Evolutionary conservation across 2,113 vertebrate genomes (phyloP), one percentile per base, ranked within the genome.

Genomic region (Ceuthmochares aereus): DNA sequence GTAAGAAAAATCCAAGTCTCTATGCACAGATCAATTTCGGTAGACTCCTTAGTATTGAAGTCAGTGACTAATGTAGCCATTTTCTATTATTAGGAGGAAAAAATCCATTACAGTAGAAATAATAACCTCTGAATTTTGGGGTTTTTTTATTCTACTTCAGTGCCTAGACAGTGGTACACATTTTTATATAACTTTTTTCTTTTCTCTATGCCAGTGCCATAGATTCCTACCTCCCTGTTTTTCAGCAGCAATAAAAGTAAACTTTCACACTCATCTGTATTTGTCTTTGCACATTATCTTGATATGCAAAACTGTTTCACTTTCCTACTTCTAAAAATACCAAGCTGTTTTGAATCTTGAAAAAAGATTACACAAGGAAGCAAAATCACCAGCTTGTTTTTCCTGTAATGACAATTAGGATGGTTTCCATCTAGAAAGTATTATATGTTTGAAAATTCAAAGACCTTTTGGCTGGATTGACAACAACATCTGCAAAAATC

Each of bases 241-340:
- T 95, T 82, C 81, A 87, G 72, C 51, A 97, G 83, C 88, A 96
- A 86, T 93, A 95, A 79, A 97, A 97, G 81, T 93, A 86, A 95
- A 90, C 97, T 97, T 97, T 97, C 96, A 97, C 92, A 95, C 94
- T 88, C n/a, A 79, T 92, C 75, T 92, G 19, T 63, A 67, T 94
- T 97, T 96, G 97, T 97, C 95, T 93, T 80, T 84, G 60, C 19
- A 13, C 94, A 96, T 97, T 96, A 96, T 95, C 94, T 91, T 87
- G 74, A 96, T 74, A n/a, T 5, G 0, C 92, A 94, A 89, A 97
- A 72, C 45, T 59, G 58, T 55, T 84, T 96, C 55, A 82, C 86
- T 96, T 97, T 95, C 81, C 84, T 94, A 51, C 79, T 96, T 97
- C 96, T 96, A 95, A 97, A 98, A 97, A 95, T 90, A 96, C 55